Evolutionary conservation across 2,113 vertebrate species (phyloP).

Genomic region (Brachyhypopomus occidentalis): DNA sequence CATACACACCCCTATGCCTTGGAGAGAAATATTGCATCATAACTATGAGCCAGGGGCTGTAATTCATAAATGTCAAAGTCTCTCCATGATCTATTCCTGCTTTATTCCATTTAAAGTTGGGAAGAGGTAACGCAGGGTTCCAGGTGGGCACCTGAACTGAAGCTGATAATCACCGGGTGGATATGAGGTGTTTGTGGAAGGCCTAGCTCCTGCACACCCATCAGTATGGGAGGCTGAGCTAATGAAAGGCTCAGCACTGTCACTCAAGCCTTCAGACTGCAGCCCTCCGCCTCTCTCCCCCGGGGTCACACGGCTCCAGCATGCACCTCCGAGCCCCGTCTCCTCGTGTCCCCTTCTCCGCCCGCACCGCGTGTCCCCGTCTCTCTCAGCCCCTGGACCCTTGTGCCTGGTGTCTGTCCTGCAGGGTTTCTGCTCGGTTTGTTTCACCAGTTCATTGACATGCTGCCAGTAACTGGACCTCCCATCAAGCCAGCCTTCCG

Average conservation of each 20-base stretch:
- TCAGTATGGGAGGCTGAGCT: constrained; percentile 27
- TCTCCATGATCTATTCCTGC: constrained; percentile 48
- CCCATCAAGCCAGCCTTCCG: constrained; percentile 28
- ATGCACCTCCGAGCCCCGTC: not conserved
- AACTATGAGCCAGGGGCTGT: constrained; percentile 45
- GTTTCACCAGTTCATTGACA: not conserved
- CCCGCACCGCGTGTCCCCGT: not conserved
- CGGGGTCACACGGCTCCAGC: not conserved
- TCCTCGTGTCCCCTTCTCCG: not conserved
- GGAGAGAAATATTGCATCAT: constrained; percentile 55
- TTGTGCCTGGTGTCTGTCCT: not conserved
- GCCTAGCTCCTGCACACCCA: not conserved
- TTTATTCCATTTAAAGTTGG: constrained; percentile 50
- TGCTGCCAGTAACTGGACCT: not conserved
- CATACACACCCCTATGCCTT: constrained; percentile 40
- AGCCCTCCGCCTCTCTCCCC: not conserved
- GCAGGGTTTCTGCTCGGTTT: not conserved
- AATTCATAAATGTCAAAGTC: constrained; percentile 52
- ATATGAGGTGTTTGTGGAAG: constrained; percentile 33
- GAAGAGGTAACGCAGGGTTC: constrained; percentile 25
- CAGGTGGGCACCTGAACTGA: constrained; percentile 19
- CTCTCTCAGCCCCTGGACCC: not conserved
- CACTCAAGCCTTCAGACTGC: constrained; percentile 17
- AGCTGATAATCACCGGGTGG: constrained; percentile 23
- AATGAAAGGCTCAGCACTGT: constrained; percentile 30